Evolutionary conservation across 1,140 invertebrate species (phyloP), one percentile per base, ranked within the genome.

Genomic region (Zaprionus tsacasi): DNA sequence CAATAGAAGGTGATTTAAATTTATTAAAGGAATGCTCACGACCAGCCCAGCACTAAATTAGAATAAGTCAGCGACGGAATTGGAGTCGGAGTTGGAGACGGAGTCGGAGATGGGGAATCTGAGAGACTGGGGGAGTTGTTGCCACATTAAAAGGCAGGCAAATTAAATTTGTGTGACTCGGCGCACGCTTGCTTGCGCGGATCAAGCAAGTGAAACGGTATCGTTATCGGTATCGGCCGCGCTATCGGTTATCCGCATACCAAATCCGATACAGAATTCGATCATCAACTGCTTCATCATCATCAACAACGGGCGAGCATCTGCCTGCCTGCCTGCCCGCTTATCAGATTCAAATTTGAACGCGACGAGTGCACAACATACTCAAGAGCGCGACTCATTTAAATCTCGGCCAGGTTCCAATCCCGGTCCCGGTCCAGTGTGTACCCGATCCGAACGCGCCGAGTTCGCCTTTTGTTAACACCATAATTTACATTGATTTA

Each of bases 401-500:
- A 83, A 87, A 81, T 80, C 76, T 67, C 67, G 56, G 25, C 76
- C 69, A 77, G 72, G 52, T 55, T 21, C 59, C 57, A 70, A 40
- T 12, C 50, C 21, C 56, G 55, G 55, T 54, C 45, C 65, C 38
- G 13, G 43, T 30, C 35, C 50, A 48, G 17, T 17, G 27, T 13
- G 52, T 69, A 57, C 72, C 72, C 78, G 67, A 75, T 76, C 69
- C 79, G 79, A 81, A 67, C 71, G 80, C 79, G 74, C 73, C 54
- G 74, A 71, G 86, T 71, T 82, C 70, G 86, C 86, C 86, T 89
- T 89, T 89, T 89, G 86, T 89, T 89, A 89, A 89, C 86, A 89
- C 86, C 86, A 89, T 89, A 89, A 89, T 89, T 89, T 89, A 89
- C 86, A 89, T 90, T 89, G 86, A 89, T 89, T 89, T 89, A 89